phyloP scores from a whole-genome alignment of 2,113 vertebrate genomes.

The Candoia aspera region DNA sequence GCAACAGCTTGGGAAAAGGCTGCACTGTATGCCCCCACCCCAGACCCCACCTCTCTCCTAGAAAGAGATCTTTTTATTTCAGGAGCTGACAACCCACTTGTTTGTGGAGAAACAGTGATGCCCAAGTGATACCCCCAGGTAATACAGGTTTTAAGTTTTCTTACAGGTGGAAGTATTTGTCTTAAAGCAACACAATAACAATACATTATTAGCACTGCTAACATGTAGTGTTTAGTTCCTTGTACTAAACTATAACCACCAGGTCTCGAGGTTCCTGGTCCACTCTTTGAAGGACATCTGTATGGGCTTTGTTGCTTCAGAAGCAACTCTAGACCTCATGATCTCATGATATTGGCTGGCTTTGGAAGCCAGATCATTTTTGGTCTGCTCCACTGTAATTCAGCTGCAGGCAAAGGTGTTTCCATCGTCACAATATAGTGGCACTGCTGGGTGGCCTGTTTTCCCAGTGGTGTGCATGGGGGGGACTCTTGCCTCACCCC shows the following conservation, averaged over 20 bases:
- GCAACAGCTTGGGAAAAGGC: background rate
- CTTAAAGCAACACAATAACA: background rate
- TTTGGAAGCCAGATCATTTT: background rate
- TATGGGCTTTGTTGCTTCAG: background rate
- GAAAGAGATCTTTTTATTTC: background rate
- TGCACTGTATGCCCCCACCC: background rate
- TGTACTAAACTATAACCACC: background rate
- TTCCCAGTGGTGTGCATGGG: background rate
- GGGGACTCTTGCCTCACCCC: background rate
- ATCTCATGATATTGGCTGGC: background rate
- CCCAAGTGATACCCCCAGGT: background rate
- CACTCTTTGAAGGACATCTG: background rate
- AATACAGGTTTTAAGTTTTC: background rate
- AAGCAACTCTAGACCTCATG: background rate
- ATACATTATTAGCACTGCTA: background rate
- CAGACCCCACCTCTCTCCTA: background rate
- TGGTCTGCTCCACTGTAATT: background rate
- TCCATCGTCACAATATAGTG: background rate
- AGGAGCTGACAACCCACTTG: background rate
- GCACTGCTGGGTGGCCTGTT: background rate
- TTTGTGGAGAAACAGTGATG: background rate
- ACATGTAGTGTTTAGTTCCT: background rate
- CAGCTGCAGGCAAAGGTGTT: background rate
- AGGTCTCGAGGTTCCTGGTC: background rate
- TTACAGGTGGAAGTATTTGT: background rate